phyloP scores from a whole-genome alignment of 2,888 invertebrate species.

The Alloplasta piceator region DNA sequence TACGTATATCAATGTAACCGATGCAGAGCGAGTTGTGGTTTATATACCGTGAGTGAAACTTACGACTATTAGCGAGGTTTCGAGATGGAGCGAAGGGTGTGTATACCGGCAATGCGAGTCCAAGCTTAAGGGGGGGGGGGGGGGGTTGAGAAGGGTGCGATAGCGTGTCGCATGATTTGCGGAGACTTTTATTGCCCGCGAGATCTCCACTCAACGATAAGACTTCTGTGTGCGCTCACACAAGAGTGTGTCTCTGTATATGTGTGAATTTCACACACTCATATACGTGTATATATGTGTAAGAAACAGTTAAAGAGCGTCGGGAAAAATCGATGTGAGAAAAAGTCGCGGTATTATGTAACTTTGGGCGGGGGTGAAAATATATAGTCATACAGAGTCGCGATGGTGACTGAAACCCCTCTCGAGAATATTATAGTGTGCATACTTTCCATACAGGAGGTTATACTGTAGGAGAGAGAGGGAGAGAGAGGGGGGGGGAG shows the following conservation, averaged over 20 bases:
- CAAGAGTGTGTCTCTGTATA: background rate
- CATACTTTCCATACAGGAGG: background rate
- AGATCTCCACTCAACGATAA: slow-evolving; percentile 69
- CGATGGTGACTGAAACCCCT: slow-evolving; percentile 43
- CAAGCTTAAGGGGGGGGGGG: slow-evolving; percentile 17
- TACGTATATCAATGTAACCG: background rate
- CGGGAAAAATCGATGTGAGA: slow-evolving; percentile 59
- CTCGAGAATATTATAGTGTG: slow-evolving; percentile 25
- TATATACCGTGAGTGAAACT: slow-evolving; percentile 25
- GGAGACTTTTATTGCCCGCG: slow-evolving; percentile 78
- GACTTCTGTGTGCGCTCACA: background rate
- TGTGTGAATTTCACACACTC: background rate
- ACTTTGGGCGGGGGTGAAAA: background rate
- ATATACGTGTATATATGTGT: background rate
- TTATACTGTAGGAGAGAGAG: slow-evolving; percentile 8
- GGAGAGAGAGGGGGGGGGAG: background rate
- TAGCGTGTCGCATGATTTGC: slow-evolving; percentile 81
- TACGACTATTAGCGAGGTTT: slow-evolving; percentile 30
- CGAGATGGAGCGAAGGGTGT: slow-evolving; percentile 47
- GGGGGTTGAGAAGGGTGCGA: slow-evolving; percentile 64
- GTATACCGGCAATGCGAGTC: slow-evolving; percentile 34
- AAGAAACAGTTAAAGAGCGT: slow-evolving; percentile 39
- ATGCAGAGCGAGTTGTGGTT: background rate
- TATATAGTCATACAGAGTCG: slow-evolving; percentile 10
- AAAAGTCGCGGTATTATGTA: slow-evolving; percentile 37